phyloP scores from a whole-genome alignment of 2,797 vertebrate species.

The Sebastes itinus region DNA sequence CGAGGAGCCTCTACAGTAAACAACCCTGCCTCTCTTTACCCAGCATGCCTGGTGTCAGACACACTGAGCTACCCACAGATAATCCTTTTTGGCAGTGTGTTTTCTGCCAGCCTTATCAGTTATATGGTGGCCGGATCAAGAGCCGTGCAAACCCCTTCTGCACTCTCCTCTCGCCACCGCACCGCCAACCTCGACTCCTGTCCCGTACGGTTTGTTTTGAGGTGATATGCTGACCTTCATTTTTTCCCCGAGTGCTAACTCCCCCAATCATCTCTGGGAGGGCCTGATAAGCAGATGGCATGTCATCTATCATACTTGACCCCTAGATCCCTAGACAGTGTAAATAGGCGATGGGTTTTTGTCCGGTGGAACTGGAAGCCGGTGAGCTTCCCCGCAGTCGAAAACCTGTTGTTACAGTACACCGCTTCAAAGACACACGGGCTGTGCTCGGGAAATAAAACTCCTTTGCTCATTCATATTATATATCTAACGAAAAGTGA shows the following conservation, averaged over 20 bases:
- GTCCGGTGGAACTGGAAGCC: constrained; percentile 37
- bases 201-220: constrained; percentile 61
- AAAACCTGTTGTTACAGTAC: constrained; percentile 12
- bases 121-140: constrained; percentile 72
- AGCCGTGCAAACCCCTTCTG: constrained; percentile 47
- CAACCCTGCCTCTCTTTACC: constrained; percentile 57
- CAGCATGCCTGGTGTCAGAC: constrained; percentile 68
- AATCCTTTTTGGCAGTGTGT: constrained; percentile 78
- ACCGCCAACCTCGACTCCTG: constrained; percentile 39
- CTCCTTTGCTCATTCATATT: constrained; percentile 1
- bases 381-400: background rate
- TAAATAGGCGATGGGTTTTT: constrained; percentile 64
- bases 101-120: constrained; percentile 76
- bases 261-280: constrained; percentile 71
- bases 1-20: constrained; percentile 46
- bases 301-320: constrained; percentile 82
- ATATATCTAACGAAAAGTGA: constrained; percentile 22
- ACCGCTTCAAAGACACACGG: background rate
- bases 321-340: constrained; percentile 67
- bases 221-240: constrained; percentile 79
- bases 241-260: constrained; percentile 66
- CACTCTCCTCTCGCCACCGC: constrained; percentile 5
- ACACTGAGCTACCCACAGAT: constrained; percentile 74
- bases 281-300: constrained; percentile 80
- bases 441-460: background rate